Base-by-base conservation (phyloP, 2,888 invertebrate species). In the Terebella lapidaria region DNA sequence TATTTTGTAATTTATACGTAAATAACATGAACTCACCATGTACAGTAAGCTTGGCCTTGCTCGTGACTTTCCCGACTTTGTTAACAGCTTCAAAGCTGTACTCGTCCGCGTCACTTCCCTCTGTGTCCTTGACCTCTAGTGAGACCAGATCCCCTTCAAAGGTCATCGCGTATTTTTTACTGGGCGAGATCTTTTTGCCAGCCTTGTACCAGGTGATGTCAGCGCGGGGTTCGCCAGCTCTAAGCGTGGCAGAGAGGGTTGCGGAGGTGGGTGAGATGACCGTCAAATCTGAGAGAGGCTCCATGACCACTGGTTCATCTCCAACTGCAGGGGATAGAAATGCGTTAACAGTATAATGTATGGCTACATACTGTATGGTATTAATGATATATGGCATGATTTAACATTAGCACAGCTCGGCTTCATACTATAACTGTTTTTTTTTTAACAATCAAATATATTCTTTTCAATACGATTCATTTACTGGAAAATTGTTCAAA, bases 101-200 rank as follows among this genome's bases (percentile, higher is more conserved):
- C 26, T 81, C 83, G 46, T 87, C 92, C 77, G 90, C 92, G 81
- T 94, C 93, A 71, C 84, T 83, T 67, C 86, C 86, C n/a, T 83
- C 84, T 49, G 86, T 85, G 71, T 87, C 87, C 72, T 85, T 84
- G 72, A 94, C 91, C 62, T 89, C 88, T 59, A 94, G 84, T 70
- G 87, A 88, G 25, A 57, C 58, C n/a, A 59, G 57, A 29, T 63
- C 63, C n/a, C 49, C 61, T 28, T 63, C 61, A n/a, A 53, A 57
- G 28, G 27, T 45, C 30, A 58, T 56, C 22, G 20, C 28, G 51
- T 65, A 62, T 46, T 70, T 68, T 29, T 35, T 62, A 3, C 67
- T 63, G 5, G 59, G 42, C 25, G 29, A 42, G 20, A 66, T 30
- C 54, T 64, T 62, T 4, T 52, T 54, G n/a, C 22, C 51, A 24